Evolutionary conservation across 1,140 invertebrate genomes (phyloP).

Genomic region (Hyles euphorbiae): DNA sequence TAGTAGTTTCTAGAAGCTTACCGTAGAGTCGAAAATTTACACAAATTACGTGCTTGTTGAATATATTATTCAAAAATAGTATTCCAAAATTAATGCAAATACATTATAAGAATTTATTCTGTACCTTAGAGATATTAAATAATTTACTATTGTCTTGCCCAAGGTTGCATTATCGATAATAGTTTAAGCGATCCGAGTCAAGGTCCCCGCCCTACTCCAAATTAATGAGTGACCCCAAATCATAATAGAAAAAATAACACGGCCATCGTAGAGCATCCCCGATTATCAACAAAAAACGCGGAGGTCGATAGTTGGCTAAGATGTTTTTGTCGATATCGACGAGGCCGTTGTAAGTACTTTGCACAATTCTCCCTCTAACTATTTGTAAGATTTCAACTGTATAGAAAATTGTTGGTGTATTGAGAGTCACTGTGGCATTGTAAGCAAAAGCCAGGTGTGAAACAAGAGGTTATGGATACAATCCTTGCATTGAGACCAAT

Average conservation of each 20-base stretch:
- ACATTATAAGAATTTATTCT: not conserved
- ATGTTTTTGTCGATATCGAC: not conserved
- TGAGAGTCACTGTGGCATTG: no score
- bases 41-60: no score
- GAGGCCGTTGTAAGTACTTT: not conserved
- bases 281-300: not conserved
- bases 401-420: no score
- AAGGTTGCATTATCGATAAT: no score
- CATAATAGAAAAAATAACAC: not conserved
- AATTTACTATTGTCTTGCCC: no score
- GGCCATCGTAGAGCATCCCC: constrained; percentile 6
- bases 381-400: not conserved
- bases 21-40: no score
- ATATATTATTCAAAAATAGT: not conserved
- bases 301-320: constrained; percentile 3
- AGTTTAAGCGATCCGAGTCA: not conserved
- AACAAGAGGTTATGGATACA: no score
- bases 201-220: not conserved
- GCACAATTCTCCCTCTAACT: not conserved
- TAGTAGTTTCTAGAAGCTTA: no score
- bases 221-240: constrained; percentile 2
- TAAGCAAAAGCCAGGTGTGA: no score
- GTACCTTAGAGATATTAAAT: not conserved
- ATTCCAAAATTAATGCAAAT: not conserved
- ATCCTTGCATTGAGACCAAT: no score